Conservation (phyloP, 2,888 invertebrate genomes). For the Oscheius myriophilus region DNA sequence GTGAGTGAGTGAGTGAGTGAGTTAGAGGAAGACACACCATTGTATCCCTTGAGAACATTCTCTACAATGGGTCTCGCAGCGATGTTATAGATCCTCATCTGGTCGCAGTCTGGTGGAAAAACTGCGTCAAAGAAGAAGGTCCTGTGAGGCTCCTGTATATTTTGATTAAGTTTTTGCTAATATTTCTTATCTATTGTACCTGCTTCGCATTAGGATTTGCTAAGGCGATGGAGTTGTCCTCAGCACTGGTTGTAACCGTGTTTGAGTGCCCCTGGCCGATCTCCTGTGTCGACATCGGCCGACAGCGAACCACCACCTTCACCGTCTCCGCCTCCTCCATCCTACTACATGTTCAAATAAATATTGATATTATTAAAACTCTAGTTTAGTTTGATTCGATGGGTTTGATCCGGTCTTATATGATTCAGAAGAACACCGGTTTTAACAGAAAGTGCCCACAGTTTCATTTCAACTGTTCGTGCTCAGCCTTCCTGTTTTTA, state of each 20-base stretch:
- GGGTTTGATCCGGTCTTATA: too few relatives aligned
- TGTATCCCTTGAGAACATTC: constrained; percentile 92
- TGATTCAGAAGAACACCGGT: too few relatives aligned
- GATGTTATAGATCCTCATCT: constrained; percentile 90
- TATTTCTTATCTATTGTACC: too few relatives aligned
- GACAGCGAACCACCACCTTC: constrained; percentile 90
- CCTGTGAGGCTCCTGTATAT: constrained; percentile 77
- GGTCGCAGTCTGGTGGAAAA: constrained; percentile 84
- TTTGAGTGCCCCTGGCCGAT: constrained; percentile 80
- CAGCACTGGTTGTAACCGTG: constrained; percentile 22
- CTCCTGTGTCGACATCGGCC: constrained; percentile 90
- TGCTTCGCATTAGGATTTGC: constrained; percentile 32
- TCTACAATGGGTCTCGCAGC: constrained; percentile 96
- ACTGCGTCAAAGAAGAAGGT: constrained; percentile 94
- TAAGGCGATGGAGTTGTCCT: constrained; percentile 41
- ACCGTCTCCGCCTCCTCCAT: constrained; percentile 82
- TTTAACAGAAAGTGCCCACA: too few relatives aligned
- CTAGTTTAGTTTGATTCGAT: too few relatives aligned
- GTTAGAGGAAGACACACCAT: constrained; percentile 76
- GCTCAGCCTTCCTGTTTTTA: too few relatives aligned
- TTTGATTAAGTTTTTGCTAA: neutral
- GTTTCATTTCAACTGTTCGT: too few relatives aligned
- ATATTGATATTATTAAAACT: too few relatives aligned
- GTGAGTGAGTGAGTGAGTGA: too few relatives aligned
- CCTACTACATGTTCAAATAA: neutral